Percentiles rank a stretch among this genome's conserved stretches.
Conservation (phyloP, 2,797 vertebrate genomes). For the Nannoperca australis region DNA sequence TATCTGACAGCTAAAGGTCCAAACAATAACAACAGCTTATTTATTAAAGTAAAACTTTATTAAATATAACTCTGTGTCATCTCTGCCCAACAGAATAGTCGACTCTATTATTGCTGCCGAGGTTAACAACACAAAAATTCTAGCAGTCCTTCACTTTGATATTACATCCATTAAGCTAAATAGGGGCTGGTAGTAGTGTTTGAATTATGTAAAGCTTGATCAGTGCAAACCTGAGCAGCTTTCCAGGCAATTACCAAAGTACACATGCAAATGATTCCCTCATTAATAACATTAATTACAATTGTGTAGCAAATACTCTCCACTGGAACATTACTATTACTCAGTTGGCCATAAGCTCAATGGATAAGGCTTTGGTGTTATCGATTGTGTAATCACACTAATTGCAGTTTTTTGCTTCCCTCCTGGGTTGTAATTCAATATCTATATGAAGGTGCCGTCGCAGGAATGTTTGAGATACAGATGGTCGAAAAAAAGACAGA, state of each 20-base stretch:
- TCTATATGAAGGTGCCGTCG: conserved; percentile 6
- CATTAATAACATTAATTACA: conserved; percentile 77
- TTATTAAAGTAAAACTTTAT: not conserved
- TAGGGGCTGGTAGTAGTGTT: conserved; percentile 38
- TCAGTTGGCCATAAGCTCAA: conserved; percentile 63
- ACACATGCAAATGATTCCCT: conserved; percentile 65
- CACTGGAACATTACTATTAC: conserved; percentile 64
- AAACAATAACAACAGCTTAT: not conserved
- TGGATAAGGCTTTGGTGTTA: conserved; percentile 56
- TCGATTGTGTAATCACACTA: conserved; percentile 52
- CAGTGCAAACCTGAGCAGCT: conserved; percentile 60
- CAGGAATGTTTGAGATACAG: conserved; percentile 16
- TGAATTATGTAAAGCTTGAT: conserved; percentile 77
- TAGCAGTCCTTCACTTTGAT: conserved; percentile 20
- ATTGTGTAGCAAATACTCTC: conserved; percentile 54
- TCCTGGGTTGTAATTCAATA: conserved; percentile 20
- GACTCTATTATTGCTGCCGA: conserved; percentile 1
- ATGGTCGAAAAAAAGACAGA: not conserved
- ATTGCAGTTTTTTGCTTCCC: conserved; percentile 17
- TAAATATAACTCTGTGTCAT: not conserved
- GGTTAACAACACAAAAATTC: conserved; percentile 34
- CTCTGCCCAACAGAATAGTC: not conserved
- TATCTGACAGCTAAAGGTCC: not conserved
- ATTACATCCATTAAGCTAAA: conserved; percentile 62
- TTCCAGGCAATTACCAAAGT: conserved; percentile 72